phyloP scores from a whole-genome alignment of 2,888 invertebrate genomes.

The Octodonta nipae region DNA sequence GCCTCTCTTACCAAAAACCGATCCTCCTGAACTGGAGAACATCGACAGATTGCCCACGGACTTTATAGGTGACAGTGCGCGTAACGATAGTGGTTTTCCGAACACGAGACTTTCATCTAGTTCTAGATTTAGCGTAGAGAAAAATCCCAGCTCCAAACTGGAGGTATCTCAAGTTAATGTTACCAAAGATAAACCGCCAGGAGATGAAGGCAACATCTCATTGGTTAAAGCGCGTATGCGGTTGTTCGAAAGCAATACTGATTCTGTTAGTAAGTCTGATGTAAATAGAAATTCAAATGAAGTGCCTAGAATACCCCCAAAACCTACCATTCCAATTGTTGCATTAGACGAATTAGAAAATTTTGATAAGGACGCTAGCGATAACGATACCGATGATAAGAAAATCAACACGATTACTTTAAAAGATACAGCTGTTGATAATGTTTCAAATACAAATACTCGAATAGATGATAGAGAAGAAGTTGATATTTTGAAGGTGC shows the following conservation, averaged over 20 bases:
- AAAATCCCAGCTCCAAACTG: slow-evolving; percentile 10
- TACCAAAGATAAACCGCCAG: slow-evolving; percentile 34
- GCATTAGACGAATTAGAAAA: too few relatives aligned
- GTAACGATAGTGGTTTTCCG: slow-evolving; percentile 25
- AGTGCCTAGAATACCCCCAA: too few relatives aligned
- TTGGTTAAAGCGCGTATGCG: slow-evolving; percentile 34
- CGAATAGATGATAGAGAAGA: background rate
- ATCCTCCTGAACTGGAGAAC: slow-evolving; percentile 16
- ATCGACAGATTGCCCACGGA: background rate
- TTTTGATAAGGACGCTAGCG: too few relatives aligned
- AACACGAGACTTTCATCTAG: too few relatives aligned
- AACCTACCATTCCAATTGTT: too few relatives aligned
- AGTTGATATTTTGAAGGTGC: background rate
- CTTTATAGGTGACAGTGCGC: slow-evolving; percentile 15
- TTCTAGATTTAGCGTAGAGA: slow-evolving; percentile 22
- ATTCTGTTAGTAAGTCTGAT: slow-evolving; percentile 10
- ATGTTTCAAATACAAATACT: background rate
- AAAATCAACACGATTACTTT: background rate
- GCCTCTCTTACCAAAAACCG: slow-evolving; percentile 24
- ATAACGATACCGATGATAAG: background rate
- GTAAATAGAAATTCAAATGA: background rate
- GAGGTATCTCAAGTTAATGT: slow-evolving; percentile 26
- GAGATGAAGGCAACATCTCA: too few relatives aligned
- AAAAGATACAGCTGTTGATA: background rate
- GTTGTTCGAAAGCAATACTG: slow-evolving; percentile 30